Evolutionary conservation across 2,113 vertebrate species (phyloP), one percentile per base, ranked within the genome.

Genomic region (Vicugna pacos): DNA sequence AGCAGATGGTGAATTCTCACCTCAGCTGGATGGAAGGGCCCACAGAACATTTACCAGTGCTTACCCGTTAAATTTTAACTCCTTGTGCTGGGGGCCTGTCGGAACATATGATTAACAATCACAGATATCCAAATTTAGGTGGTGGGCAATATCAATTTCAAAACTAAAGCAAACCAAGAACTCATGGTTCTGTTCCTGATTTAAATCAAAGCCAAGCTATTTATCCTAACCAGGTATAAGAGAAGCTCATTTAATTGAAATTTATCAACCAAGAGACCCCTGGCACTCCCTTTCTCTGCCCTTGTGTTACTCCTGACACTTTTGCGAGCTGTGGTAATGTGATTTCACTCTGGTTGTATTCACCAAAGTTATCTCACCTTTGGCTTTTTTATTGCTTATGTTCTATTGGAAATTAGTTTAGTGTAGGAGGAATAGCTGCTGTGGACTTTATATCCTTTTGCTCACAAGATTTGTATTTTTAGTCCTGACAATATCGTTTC

Each of bases 1-100:
- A 98, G 95, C 94, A 98, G 92, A 98, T 98, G 97, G 98, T 46
- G 67, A 97, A 97, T 96, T 81, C 72, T 97, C 95, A 98, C 91
- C 96, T 98, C 97, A 97, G 89, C 86, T 98, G 93, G 48, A 67
- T 91, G 76, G 77, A 96, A 96, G 62, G 91, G 95, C 84, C 89
- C 90, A 98, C 83, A 67, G 96, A 98, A 93, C 79, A 94, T 86
- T 98, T 96, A 98, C 65, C 88, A 97, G 89, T 52, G 62, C 83
- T 98, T 97, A 96, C 77, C 94, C 94, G 90, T 32, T 97, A 80
- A 96, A 95, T 97, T 97, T 93, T 81, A 96, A 96, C 93, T 91
- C 80, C 94, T 70, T 91, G 46, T 95, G 72, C 92, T 95, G 88
- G 19, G 15, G 86, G 46, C 93, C 93, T 96, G 0, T 0, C 82